Conservation (phyloP, 2,113 vertebrate species). For the Coreoperca whiteheadi region DNA sequence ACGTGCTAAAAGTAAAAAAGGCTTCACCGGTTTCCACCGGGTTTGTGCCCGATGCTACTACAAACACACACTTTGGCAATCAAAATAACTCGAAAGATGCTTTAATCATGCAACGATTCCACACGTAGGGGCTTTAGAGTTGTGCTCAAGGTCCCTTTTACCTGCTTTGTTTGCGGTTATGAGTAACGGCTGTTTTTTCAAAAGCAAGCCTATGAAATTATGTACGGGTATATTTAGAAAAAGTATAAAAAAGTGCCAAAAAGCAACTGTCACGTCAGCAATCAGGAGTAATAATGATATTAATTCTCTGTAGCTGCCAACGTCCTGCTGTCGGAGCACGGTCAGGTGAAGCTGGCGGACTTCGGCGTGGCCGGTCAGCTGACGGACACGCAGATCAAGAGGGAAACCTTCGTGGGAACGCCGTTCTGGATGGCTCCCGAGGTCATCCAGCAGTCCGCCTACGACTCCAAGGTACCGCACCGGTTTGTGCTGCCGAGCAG, state of each 20-base stretch:
- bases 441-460: conserved; percentile 95
- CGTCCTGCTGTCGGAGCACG: conserved; percentile 86
- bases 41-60: not conserved
- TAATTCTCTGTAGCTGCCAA: conserved; percentile 84
- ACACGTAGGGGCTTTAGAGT: not conserved
- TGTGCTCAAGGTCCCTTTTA: too few relatives aligned
- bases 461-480: conserved; percentile 89
- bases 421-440: conserved; percentile 94
- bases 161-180: too few relatives aligned
- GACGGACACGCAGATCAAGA: conserved; percentile 95
- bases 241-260: not conserved
- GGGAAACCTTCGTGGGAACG: conserved; percentile 90
- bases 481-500: not conserved
- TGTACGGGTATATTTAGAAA: not conserved
- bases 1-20: not conserved
- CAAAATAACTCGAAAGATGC: not conserved
- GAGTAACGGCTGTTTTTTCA: too few relatives aligned
- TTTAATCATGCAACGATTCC: not conserved
- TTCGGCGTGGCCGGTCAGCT: conserved; percentile 91
- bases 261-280: not conserved
- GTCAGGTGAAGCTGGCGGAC: conserved; percentile 94
- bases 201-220: not conserved
- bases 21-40: not conserved
- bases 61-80: not conserved
- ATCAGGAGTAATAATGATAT: not conserved